Conservation (phyloP, 2,888 invertebrate genomes). For the Xanthorhoe designata region DNA sequence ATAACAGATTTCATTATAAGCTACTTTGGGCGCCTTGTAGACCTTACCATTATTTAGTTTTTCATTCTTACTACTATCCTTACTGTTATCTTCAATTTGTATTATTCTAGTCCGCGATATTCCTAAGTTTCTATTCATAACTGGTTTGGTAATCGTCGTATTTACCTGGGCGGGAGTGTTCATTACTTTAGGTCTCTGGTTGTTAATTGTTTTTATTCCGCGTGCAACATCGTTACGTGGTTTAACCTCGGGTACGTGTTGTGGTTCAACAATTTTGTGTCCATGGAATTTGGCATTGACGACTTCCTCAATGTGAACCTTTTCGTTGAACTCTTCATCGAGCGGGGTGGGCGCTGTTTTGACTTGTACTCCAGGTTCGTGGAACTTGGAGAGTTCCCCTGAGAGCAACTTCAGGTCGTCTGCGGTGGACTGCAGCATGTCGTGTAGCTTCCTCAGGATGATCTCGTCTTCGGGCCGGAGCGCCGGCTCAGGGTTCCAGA, state of each 20-base stretch:
- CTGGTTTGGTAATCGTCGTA: constrained; percentile 46
- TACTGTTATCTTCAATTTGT: constrained; percentile 63
- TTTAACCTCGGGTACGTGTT: constrained; percentile 45
- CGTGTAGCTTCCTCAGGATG: constrained; percentile 73
- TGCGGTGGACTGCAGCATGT: constrained; percentile 80
- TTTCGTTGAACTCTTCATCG: constrained; percentile 80
- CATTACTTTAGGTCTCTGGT: constrained; percentile 47
- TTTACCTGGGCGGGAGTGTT: constrained; percentile 57
- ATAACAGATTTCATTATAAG: constrained; percentile 70
- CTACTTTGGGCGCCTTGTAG: constrained; percentile 56
- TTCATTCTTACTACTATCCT: constrained; percentile 50
- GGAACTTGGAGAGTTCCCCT: constrained; percentile 70
- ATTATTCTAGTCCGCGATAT: constrained; percentile 65
- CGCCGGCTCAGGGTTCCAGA: constrained; percentile 76
- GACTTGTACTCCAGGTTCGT: constrained; percentile 66
- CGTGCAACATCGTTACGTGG: constrained; percentile 36
- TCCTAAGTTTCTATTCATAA: constrained; percentile 59
- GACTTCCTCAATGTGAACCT: constrained; percentile 78
- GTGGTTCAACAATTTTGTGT: constrained; percentile 66
- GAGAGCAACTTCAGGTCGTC: constrained; percentile 78
- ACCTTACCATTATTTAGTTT: constrained; percentile 55
- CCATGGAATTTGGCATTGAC: constrained; percentile 82
- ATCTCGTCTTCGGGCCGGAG: constrained; percentile 79
- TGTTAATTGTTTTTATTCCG: constrained; percentile 32
- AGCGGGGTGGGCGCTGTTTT: constrained; percentile 70